These are phyloP conservation scores for Diachasmimorpha longicaudata DNA, from an alignment of 1,140 invertebrate species.

Conservation along the genomic window DNA sequence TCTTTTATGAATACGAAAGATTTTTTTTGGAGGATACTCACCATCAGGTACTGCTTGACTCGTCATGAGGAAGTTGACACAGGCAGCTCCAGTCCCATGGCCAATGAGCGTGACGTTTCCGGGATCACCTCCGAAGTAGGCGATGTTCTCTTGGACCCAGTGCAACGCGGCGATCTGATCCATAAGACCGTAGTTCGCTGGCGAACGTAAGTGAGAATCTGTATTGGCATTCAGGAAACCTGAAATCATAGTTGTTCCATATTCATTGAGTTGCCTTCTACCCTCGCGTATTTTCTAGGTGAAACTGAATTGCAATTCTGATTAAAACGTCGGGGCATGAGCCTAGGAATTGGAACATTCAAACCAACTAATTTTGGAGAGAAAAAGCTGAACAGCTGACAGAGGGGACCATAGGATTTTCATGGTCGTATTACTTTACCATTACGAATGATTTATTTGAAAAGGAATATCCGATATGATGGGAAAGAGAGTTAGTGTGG, in stretches of 20 bases:
- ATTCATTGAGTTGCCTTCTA: constrained; percentile 21
- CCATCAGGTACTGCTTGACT: constrained; percentile 91
- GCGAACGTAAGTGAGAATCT: constrained; percentile 79
- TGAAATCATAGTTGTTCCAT: constrained; percentile 60
- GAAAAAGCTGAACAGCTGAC: no score
- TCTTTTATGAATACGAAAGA: no score
- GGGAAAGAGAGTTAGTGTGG: no score
- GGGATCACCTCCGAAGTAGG: constrained; percentile 89
- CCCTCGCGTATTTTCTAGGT: no score
- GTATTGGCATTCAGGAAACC: constrained; percentile 89
- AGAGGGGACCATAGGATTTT: no score
- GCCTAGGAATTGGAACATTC: no score
- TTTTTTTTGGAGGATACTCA: constrained; percentile 58
- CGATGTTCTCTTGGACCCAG: constrained; percentile 95
- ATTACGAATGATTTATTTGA: no score
- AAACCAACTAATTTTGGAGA: no score
- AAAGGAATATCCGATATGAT: no score
- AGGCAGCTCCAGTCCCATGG: constrained; percentile 93
- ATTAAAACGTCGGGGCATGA: no score
- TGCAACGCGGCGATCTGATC: constrained; percentile 93
- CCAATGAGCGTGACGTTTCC: constrained; percentile 93
- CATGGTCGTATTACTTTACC: no score
- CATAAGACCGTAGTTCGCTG: constrained; percentile 94
- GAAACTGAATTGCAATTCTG: no score
- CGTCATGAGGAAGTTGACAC: constrained; percentile 92